Conservation (phyloP, 2,888 invertebrate genomes). For the Drosophila nr. perissopoda region DNA sequence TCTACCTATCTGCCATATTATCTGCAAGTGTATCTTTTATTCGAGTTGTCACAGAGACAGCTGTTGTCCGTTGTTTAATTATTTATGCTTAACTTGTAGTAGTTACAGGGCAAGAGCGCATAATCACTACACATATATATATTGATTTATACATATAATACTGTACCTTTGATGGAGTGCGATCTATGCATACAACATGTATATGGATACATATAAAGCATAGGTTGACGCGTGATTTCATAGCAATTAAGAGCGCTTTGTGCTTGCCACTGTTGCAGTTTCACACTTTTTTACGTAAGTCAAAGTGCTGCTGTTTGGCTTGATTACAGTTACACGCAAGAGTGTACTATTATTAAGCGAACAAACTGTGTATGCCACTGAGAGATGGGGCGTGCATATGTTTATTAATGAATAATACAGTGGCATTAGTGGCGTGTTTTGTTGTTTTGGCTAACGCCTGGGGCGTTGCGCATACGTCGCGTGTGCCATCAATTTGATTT, state of each 20-base stretch:
- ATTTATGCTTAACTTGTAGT: constrained; percentile 4
- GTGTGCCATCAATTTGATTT: constrained; percentile 44
- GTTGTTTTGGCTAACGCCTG: constrained; percentile 38
- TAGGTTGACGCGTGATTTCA: constrained; percentile 64
- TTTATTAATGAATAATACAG: constrained; percentile 41
- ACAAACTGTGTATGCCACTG: constrained; percentile 49
- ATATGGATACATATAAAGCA: neutral
- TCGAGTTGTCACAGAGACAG: neutral
- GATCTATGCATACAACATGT: neutral
- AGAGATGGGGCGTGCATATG: constrained; percentile 60
- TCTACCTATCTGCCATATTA: neutral
- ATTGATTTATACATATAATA: too few relatives aligned
- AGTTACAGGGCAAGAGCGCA: constrained; percentile 37
- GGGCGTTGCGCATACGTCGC: constrained; percentile 68
- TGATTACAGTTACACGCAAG: constrained; percentile 58
- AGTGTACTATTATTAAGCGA: constrained; percentile 55
- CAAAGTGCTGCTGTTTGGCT: constrained; percentile 8
- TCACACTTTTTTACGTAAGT: constrained; percentile 21
- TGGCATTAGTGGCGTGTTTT: constrained; percentile 64
- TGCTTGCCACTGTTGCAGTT: constrained; percentile 35
- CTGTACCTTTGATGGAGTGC: neutral
- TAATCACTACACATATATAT: constrained; percentile 29
- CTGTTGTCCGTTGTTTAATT: neutral
- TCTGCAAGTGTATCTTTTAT: constrained; percentile 2
- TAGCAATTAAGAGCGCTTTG: constrained; percentile 63